Evolutionary conservation across 2,888 invertebrate genomes (phyloP).

Genomic region (Polydesmus complanatus): DNA sequence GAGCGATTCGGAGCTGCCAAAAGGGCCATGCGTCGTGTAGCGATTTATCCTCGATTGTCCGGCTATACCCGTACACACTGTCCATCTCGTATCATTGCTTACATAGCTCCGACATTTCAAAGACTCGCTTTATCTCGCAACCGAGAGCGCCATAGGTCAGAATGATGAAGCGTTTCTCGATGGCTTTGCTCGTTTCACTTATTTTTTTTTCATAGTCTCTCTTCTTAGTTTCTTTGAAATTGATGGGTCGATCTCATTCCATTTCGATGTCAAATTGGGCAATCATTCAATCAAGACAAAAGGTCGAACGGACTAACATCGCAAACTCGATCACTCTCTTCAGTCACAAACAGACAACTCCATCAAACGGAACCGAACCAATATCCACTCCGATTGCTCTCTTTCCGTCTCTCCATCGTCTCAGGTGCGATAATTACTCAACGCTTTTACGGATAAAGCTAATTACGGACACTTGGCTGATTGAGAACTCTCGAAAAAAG

Average conservation of each 20-base stretch:
- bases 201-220: conserved; percentile 28
- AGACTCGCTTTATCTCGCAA: neutral
- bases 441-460: no score
- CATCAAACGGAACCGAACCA: no score
- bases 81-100: neutral
- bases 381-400: no score
- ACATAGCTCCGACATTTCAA: neutral
- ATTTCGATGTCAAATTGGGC: neutral
- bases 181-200: neutral
- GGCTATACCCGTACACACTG: neutral
- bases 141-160: neutral
- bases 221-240: neutral
- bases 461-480: no score
- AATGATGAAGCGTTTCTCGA: neutral
- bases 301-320: neutral
- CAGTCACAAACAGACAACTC: neutral
- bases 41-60: neutral
- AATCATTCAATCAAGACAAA: neutral
- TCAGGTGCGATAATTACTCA: no score
- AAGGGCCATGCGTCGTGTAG: neutral
- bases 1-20: neutral
- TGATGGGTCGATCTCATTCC: neutral
- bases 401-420: no score
- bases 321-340: neutral
- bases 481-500: no score